Conservation (phyloP, 30 jellyfish, hydroid and myxozoan genomes). For the Mastigias papua region DNA sequence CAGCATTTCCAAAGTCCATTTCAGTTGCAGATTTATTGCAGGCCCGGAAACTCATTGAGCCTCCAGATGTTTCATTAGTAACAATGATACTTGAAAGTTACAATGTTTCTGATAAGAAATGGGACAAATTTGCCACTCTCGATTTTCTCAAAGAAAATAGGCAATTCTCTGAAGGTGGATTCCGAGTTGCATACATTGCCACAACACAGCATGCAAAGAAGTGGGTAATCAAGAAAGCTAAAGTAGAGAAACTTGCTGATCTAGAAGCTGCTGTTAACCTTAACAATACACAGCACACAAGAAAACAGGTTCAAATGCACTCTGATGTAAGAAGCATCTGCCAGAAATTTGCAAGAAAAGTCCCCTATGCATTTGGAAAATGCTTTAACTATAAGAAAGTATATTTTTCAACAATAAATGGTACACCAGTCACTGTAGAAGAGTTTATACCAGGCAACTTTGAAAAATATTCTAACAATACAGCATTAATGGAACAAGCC, state of each 20-base stretch:
- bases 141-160: neutral
- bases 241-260: neutral
- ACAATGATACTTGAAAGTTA: slow-evolving; percentile 25
- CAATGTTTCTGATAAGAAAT: neutral
- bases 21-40: slow-evolving; percentile 35
- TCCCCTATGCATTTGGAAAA: neutral
- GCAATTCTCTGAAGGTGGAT: slow-evolving; percentile 29
- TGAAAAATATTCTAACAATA: slow-evolving; percentile 29
- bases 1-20: slow-evolving; percentile 34
- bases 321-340: too few species aligned
- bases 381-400: neutral
- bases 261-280: slow-evolving; percentile 1
- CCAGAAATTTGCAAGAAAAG: too few species aligned
- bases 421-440: slow-evolving; percentile 50
- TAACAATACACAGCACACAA: slow-evolving; percentile 10
- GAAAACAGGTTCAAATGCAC: slow-evolving; percentile 48
- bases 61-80: slow-evolving; percentile 1
- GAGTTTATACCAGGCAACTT: slow-evolving; percentile 39
- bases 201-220: neutral
- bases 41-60: slow-evolving; percentile 20
- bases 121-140: neutral
- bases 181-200: slow-evolving; percentile 40
- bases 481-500: neutral
- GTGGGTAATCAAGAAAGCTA: slow-evolving; percentile 27
- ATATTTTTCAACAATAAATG: slow-evolving; percentile 22